Conservation (phyloP, 1,140 invertebrate genomes). For the Nephila pilipes region DNA sequence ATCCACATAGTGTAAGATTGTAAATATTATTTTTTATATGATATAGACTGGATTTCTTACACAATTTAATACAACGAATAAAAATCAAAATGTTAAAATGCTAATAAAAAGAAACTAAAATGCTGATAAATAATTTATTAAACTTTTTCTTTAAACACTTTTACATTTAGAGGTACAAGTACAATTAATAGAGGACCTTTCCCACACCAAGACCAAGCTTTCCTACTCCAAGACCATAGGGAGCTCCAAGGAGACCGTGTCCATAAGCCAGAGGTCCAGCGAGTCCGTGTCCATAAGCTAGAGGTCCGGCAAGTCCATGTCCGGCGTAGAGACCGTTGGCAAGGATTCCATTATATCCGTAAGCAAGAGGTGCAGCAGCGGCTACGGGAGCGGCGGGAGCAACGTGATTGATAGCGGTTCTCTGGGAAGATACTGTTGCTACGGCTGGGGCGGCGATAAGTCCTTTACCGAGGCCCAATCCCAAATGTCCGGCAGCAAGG, state of each 20-base stretch:
- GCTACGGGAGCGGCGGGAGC: not conserved
- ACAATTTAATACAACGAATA: too few relatives aligned
- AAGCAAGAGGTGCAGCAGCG: not conserved
- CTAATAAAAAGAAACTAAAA: too few relatives aligned
- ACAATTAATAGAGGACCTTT: conserved; percentile 4
- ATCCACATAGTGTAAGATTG: too few relatives aligned
- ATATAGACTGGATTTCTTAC: too few relatives aligned
- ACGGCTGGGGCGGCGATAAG: not conserved
- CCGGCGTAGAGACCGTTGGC: not conserved
- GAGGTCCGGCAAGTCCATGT: not conserved
- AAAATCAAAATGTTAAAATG: too few relatives aligned
- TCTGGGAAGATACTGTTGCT: not conserved
- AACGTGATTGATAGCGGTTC: not conserved
- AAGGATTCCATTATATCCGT: not conserved
- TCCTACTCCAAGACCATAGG: conserved; percentile 18
- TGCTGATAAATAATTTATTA: too few relatives aligned
- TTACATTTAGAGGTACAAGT: too few relatives aligned
- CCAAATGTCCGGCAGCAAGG: not conserved
- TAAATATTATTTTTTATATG: too few relatives aligned
- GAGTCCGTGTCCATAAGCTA: not conserved
- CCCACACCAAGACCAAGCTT: conserved; percentile 11
- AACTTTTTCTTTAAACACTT: too few relatives aligned
- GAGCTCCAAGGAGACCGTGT: not conserved
- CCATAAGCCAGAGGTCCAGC: not conserved
- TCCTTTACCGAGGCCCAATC: not conserved